Percentiles rank a stretch among this genome's conserved stretches.
These are phyloP conservation scores for Omphaloscelis lunosa DNA, from an alignment of 2,888 invertebrate species.

Conservation along the genomic window DNA sequence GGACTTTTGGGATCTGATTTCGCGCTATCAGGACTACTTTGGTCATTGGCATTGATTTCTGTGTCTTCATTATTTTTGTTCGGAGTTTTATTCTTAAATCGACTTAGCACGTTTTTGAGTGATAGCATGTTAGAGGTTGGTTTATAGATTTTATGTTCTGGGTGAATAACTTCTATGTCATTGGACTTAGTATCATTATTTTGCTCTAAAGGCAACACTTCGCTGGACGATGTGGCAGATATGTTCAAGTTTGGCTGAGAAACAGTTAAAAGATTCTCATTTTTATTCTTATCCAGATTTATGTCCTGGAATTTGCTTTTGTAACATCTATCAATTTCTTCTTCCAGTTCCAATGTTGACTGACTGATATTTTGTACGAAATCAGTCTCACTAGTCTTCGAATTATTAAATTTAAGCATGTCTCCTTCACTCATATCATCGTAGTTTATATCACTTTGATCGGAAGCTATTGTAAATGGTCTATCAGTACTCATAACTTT, in stretches of 20 bases:
- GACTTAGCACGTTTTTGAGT: constrained; percentile 90
- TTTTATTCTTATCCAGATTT: constrained; percentile 82
- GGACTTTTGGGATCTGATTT: constrained; percentile 86
- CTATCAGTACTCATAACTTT: constrained; percentile 92
- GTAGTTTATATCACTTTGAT: constrained; percentile 92
- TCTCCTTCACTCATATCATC: constrained; percentile 91
- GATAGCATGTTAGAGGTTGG: constrained; percentile 90
- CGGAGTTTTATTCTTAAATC: constrained; percentile 87
- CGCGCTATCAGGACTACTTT: constrained; percentile 80
- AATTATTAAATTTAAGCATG: constrained; percentile 85
- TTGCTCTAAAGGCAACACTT: constrained; percentile 86
- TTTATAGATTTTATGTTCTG: constrained; percentile 95
- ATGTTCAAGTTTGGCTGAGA: constrained; percentile 87
- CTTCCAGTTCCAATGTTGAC: constrained; percentile 88
- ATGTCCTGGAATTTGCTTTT: constrained; percentile 87
- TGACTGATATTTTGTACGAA: constrained; percentile 85
- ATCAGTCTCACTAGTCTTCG: constrained; percentile 79
- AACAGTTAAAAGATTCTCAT: constrained; percentile 79
- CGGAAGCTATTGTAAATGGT: constrained; percentile 93
- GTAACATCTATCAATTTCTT: constrained; percentile 89
- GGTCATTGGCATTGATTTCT: constrained; percentile 86
- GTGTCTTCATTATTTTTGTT: constrained; percentile 82
- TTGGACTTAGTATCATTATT: constrained; percentile 83
- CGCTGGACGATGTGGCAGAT: constrained; percentile 90
- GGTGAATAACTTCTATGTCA: constrained; percentile 91